Evolutionary conservation across 2,797 vertebrate genomes (phyloP).

Genomic region (Pseudomugil gertrudae): DNA sequence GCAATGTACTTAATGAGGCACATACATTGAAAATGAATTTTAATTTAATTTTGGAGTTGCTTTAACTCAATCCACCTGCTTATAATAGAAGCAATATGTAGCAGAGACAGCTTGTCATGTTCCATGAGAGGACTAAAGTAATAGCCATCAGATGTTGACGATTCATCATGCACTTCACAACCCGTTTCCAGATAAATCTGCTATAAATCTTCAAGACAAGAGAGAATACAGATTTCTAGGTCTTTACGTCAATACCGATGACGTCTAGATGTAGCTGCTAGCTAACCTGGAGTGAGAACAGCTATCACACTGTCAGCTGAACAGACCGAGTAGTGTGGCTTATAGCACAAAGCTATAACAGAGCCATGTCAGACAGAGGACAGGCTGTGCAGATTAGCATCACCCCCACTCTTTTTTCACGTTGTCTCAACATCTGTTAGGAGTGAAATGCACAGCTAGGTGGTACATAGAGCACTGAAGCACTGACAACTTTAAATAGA

Average conservation of each 20-base stretch:
- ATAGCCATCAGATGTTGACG: slow-evolving; percentile 26
- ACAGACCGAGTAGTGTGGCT: slow-evolving; percentile 42
- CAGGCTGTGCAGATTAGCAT: slow-evolving; percentile 54
- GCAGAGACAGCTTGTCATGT: slow-evolving; percentile 37
- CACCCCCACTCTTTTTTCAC: slow-evolving; percentile 8
- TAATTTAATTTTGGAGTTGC: slow-evolving; percentile 28
- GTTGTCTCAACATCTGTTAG: slow-evolving; percentile 62
- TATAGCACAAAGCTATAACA: slow-evolving; percentile 35
- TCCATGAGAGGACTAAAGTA: slow-evolving; percentile 28
- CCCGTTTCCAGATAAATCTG: slow-evolving; percentile 32
- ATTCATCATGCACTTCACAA: slow-evolving; percentile 12
- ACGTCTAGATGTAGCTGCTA: slow-evolving; percentile 46
- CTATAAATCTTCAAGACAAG: slow-evolving; percentile 17
- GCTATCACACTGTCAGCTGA: slow-evolving; percentile 42
- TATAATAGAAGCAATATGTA: slow-evolving; percentile 37
- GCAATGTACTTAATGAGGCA: slow-evolving; percentile 32
- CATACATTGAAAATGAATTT: slow-evolving; percentile 18
- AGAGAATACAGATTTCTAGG: neutral
- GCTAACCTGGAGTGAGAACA: slow-evolving; percentile 44
- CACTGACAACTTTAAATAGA: slow-evolving; percentile 30
- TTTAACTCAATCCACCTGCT: slow-evolving; percentile 37
- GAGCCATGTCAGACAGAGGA: slow-evolving; percentile 47
- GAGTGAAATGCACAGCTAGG: slow-evolving; percentile 38
- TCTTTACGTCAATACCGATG: slow-evolving; percentile 42
- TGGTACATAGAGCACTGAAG: slow-evolving; percentile 9